Conservation (phyloP, 2,113 vertebrate species). For the Ariopsis seemanni region DNA sequence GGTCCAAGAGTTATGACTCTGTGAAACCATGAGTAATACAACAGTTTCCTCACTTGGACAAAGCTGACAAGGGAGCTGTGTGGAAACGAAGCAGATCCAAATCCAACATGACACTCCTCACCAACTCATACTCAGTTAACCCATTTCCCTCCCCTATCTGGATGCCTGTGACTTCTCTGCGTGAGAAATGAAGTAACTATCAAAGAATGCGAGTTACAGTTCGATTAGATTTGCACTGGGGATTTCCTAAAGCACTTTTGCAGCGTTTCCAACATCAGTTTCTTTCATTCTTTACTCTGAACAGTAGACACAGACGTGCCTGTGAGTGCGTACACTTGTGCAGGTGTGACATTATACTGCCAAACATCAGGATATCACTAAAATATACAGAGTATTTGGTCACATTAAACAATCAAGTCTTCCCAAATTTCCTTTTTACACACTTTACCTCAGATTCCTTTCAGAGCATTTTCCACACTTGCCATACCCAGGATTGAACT, state of each 20-base stretch:
- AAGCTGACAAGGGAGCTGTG: neutral
- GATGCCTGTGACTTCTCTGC: neutral
- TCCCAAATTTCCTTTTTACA: neutral
- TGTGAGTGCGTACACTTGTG: neutral
- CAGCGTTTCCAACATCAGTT: neutral
- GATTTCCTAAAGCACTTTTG: conserved; percentile 8
- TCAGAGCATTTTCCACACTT: neutral
- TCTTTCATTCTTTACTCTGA: neutral
- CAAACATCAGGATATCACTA: conserved; percentile 25
- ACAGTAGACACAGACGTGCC: neutral
- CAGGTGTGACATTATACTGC: conserved; percentile 17
- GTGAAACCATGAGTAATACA: conserved; percentile 30
- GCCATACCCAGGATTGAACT: neutral
- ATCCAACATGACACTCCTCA: conserved; percentile 36
- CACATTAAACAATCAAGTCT: neutral
- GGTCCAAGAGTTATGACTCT: neutral
- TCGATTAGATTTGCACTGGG: neutral
- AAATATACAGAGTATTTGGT: conserved; percentile 2
- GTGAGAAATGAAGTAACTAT: conserved; percentile 10
- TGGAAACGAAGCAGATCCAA: conserved; percentile 13
- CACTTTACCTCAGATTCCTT: neutral
- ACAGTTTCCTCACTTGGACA: conserved; percentile 14
- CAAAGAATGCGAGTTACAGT: conserved; percentile 1
- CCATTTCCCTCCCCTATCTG: neutral
- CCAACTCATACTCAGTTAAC: neutral